These are phyloP conservation scores for Mya arenaria DNA, from an alignment of 1,140 invertebrate genomes.

Conservation along the genomic window DNA sequence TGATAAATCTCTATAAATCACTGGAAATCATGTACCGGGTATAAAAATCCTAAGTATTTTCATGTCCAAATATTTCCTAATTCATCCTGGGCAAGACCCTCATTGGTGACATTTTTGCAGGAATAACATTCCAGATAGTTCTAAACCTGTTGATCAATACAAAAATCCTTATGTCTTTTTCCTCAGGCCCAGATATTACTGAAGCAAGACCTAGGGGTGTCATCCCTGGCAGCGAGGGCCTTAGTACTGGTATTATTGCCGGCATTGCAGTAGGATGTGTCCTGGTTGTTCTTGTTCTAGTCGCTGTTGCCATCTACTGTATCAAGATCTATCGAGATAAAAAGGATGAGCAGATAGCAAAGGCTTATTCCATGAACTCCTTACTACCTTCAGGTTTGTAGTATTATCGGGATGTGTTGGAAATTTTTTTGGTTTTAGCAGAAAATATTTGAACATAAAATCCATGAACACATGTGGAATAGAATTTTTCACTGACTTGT, in stretches of 20 bases:
- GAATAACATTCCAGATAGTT: too few species aligned
- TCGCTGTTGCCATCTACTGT: conserved; percentile 29
- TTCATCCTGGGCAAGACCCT: too few species aligned
- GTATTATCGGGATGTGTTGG: not conserved
- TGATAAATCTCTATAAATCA: too few species aligned
- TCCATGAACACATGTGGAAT: not conserved
- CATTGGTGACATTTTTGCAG: too few species aligned
- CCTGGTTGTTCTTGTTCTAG: conserved; percentile 7
- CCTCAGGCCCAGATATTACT: conserved; percentile 40
- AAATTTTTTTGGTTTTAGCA: not conserved
- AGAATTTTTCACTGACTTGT: too few species aligned
- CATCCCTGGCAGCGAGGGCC: not conserved
- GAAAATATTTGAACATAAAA: not conserved
- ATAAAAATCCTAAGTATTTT: too few species aligned
- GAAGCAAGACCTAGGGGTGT: not conserved
- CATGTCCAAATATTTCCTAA: too few species aligned
- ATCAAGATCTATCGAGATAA: conserved; percentile 8
- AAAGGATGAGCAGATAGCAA: conserved; percentile 27
- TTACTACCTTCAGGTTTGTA: not conserved
- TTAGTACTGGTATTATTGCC: conserved; percentile 26
- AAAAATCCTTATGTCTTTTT: too few species aligned
- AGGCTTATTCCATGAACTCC: conserved; percentile 23
- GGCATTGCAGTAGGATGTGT: conserved; percentile 31
- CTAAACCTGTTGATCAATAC: too few species aligned
- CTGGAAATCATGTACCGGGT: too few species aligned